Conservation (phyloP, 2,797 vertebrate species). For the Champsocephalus esox region DNA sequence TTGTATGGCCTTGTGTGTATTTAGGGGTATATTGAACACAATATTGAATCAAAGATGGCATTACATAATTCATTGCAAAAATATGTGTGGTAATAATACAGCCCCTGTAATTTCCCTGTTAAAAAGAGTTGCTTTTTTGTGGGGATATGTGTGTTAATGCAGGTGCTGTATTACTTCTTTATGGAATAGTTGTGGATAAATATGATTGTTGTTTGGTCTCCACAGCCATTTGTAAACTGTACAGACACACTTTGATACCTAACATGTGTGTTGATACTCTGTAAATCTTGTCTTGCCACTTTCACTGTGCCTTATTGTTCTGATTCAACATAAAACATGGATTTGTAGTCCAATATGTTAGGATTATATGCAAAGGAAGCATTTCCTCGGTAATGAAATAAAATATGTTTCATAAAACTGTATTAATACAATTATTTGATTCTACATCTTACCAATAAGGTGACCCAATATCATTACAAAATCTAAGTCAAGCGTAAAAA, state of each 20-base stretch:
- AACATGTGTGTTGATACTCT: too few relatives aligned
- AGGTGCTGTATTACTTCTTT: not conserved
- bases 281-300: too few relatives aligned
- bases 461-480: not conserved
- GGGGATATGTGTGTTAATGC: not conserved
- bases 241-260: too few relatives aligned
- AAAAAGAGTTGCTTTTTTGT: not conserved
- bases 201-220: conserved; percentile 27
- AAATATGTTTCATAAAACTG: not conserved
- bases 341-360: not conserved
- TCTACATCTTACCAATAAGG: not conserved
- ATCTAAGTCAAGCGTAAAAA: not conserved
- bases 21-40: too few relatives aligned
- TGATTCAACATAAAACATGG: not conserved
- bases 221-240: conserved; percentile 1
- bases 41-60: too few relatives aligned
- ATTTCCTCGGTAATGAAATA: not conserved
- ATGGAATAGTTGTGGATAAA: not conserved
- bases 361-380: not conserved
- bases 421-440: not conserved
- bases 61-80: not conserved
- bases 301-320: not conserved
- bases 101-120: not conserved
- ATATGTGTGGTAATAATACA: not conserved
- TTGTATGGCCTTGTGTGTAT: too few relatives aligned